Evolutionary conservation across 2,113 vertebrate genomes (phyloP), one percentile per base, ranked within the genome.

Genomic region (Cebidichthys violaceus): DNA sequence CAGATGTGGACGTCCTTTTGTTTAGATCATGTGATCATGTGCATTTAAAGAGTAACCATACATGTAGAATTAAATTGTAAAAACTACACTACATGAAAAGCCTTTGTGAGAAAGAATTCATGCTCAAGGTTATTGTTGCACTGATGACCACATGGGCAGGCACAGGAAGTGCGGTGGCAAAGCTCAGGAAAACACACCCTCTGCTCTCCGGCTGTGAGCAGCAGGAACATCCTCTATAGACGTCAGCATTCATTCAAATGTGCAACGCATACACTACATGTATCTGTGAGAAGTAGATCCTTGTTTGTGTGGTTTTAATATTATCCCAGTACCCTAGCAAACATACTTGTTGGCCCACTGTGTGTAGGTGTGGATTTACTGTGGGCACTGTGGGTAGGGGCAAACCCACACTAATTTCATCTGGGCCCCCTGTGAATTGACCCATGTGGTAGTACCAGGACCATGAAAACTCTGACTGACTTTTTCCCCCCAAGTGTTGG

Each of bases 111-210:
- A 33, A 60, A 3, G 31, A 50, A 6, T 43, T 2, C 0, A 20
- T 35, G 1, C 1, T n/a, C n/a, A 6, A 29, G 24, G 60, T 88
- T 89, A 85, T 76, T 75, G 59, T 76, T 66, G 24, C 22, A 17
- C 41, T 20, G 70, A 80, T 74, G 45, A 73, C 77, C 79, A 88
- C 70, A 54, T 70, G 72, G 15, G 37, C 20, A 2, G 8, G 15
- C 9, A 67, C 87, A 93, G 88, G 90, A 90, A 91, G 86, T 79
- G 55, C 17, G 67, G 78, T 77, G 67, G 45, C 59, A 79, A 10
- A 60, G 47, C 81, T 77, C 73, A 87, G 78, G 70, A 86, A 86
- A 60, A 78, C 79, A 72, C 85, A 54, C 83, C 87, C 81, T 76
- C n/a, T 4, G 4, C 37, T 83, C 39, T n/a, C 64, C 35, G 20